Evolutionary conservation across 1,140 invertebrate genomes (phyloP).

Genomic region (Aleiodes sp.): DNA sequence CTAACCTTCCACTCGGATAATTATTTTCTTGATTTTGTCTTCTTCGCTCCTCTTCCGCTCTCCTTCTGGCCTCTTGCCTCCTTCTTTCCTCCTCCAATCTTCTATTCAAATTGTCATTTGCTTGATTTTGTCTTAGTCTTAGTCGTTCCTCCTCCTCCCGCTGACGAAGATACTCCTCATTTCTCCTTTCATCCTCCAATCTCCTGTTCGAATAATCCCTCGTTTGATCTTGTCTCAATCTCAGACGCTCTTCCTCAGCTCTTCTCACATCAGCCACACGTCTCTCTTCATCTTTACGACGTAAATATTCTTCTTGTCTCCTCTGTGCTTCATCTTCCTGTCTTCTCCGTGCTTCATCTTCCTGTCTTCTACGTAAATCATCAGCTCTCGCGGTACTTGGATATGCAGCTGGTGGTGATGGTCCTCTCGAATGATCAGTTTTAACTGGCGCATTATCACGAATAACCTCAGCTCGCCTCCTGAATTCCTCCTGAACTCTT

Average conservation of each 20-base stretch:
- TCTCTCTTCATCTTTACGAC: background rate
- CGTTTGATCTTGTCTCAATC: too few relatives aligned
- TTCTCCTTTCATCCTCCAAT: background rate
- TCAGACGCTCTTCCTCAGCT: conserved; percentile 9
- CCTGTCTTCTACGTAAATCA: conserved; percentile 24
- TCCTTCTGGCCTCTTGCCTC: background rate
- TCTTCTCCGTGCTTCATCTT: conserved; percentile 1
- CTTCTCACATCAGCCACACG: background rate
- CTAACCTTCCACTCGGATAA: background rate
- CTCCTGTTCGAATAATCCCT: too few relatives aligned
- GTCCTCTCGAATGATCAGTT: background rate
- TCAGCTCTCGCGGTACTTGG: conserved; percentile 14
- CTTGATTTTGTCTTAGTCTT: background rate
- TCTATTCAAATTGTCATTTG: too few relatives aligned
- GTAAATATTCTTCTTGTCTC: conserved; percentile 17
- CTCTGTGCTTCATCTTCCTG: conserved; percentile 5
- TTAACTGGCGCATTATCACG: background rate
- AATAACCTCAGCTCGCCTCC: background rate
- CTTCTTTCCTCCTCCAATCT: background rate
- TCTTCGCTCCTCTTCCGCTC: conserved; percentile 1
- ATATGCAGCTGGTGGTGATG: background rate
- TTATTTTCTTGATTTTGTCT: background rate
- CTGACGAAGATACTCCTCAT: background rate
- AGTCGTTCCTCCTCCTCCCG: background rate
- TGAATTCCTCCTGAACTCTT: background rate